Conservation (phyloP, 2,113 vertebrate species). For the Mustelus asterias region DNA sequence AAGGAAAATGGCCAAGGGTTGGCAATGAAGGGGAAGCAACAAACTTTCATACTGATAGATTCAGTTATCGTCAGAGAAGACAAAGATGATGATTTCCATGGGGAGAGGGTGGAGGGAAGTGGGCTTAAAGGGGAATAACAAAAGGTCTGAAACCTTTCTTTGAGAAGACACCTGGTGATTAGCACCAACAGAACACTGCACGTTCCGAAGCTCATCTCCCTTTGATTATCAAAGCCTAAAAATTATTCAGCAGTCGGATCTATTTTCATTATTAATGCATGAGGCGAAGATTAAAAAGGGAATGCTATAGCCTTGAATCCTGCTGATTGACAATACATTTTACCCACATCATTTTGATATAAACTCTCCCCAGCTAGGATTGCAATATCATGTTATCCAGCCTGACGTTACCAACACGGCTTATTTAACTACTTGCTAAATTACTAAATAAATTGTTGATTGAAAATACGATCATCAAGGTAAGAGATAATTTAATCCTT, state of each 20-base stretch:
- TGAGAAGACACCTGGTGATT: neutral
- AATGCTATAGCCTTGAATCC: conserved; percentile 29
- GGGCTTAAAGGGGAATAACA: neutral
- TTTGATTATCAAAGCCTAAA: conserved; percentile 29
- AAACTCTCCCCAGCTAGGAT: conserved; percentile 14
- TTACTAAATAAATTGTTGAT: neutral
- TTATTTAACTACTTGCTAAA: neutral
- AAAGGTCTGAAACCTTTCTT: conserved; percentile 3
- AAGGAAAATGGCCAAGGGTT: neutral
- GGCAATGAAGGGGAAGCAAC: neutral
- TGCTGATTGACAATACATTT: conserved; percentile 11
- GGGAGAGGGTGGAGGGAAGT: neutral
- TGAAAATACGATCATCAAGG: neutral
- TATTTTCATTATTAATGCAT: conserved; percentile 57
- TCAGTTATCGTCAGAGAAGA: neutral
- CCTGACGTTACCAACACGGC: neutral
- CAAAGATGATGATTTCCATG: neutral
- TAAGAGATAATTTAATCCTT: neutral
- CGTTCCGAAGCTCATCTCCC: neutral
- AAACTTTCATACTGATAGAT: neutral
- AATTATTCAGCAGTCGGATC: conserved; percentile 43
- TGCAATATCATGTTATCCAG: conserved; percentile 29
- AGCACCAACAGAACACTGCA: neutral
- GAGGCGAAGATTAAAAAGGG: conserved; percentile 51
- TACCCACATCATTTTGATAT: conserved; percentile 20